Evolutionary conservation across 2,888 invertebrate genomes (phyloP), one percentile per base, ranked within the genome.

Genomic region (Hemistola chrysoprasaria): DNA sequence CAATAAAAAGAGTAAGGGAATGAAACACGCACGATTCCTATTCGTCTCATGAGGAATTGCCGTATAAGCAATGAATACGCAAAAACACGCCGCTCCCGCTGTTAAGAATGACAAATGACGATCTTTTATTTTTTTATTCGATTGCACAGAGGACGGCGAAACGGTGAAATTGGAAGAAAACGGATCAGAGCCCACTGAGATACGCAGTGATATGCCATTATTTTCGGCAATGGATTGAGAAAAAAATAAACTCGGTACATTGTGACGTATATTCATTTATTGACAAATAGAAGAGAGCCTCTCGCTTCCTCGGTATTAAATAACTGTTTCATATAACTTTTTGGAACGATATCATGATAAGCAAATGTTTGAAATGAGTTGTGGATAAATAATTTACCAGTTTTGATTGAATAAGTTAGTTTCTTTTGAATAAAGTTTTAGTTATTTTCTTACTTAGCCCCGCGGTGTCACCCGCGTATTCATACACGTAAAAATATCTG

Each of bases 91-190:
- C 38, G 28, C 34, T 25, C 38, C 34, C 40, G 39, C 39, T 47
- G 44, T 45, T 48, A 46, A 45, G 47, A 44, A 47, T 55, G 52
- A 55, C 48, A 52, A 48, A 55, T 52, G 47, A 45, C 37, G 44
- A 52, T 46, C 47, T 48, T 47, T 44, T 47, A 42, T 45, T 34
- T 46, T 47, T 50, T 51, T 52, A 48, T 52, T 47, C 39, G 46
- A 50, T 50, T 45, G 35, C 44, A 42, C 41, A 37, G 39, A 33
- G 39, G 35, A 37, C 30, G 28, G 28, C 7, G 22, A 34, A 35
- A 37, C 30, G 28, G 28, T 6, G 22, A 34, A 26, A 29, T 26
- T 39, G 35, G 33, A 34, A 40, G 38, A 39, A 38, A 35, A 27
- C n/a, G 10, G 30, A 27, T n/a, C 11, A n/a, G 9, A 26, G 25